phyloP scores from a whole-genome alignment of 2,113 vertebrate species.

The Gadus chalcogrammus region DNA sequence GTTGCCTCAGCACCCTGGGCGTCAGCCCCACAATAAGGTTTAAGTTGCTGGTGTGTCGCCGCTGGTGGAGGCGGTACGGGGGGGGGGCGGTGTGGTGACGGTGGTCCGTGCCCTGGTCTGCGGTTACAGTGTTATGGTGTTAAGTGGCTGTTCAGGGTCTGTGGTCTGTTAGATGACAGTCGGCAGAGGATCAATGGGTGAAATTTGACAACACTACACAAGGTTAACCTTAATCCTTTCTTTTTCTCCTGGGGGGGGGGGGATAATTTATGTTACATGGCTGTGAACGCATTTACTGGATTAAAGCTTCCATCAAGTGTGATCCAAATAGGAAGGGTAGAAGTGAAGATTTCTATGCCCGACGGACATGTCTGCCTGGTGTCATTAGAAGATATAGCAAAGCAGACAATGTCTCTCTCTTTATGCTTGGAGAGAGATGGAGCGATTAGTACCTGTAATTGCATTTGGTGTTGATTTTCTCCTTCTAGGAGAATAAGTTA shows the following conservation, averaged over 20 bases:
- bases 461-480: not conserved
- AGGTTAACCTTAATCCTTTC: not conserved
- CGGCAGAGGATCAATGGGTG: too few relatives aligned
- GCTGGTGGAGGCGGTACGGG: not conserved
- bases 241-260: not conserved
- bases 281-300: not conserved
- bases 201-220: too few relatives aligned
- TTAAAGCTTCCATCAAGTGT: not conserved
- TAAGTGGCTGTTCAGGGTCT: not conserved
- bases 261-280: not conserved
- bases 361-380: not conserved
- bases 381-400: too few relatives aligned
- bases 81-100: too few relatives aligned
- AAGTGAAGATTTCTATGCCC: not conserved
- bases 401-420: not conserved
- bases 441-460: not conserved
- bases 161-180: not conserved
- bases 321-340: not conserved
- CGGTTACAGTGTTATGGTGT: conserved; percentile 21
- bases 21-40: conserved; percentile 54
- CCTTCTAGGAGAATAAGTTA: not conserved
- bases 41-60: conserved; percentile 18
- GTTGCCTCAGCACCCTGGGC: conserved; percentile 48
- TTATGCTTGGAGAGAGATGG: not conserved
- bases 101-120: too few relatives aligned